Evolutionary conservation across 2,888 invertebrate genomes (phyloP).

Genomic region (Cataglyphis albicans): DNA sequence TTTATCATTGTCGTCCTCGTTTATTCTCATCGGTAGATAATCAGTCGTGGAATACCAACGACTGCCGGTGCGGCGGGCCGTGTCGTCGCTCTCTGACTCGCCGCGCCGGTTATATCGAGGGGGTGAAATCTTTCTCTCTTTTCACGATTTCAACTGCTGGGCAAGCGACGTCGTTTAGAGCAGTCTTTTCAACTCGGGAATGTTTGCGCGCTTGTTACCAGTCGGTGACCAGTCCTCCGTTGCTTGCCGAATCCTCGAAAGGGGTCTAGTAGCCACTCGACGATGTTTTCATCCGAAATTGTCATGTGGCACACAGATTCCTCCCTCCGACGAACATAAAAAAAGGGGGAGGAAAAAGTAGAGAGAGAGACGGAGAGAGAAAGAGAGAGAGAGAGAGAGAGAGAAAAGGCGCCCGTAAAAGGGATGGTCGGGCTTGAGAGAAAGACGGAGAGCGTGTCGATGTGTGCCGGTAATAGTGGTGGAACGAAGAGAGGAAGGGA

Average conservation of each 20-base stretch:
- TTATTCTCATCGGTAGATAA: constrained; percentile 54
- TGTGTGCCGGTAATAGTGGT: constrained; percentile 40
- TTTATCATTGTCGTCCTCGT: constrained; percentile 49
- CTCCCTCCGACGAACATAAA: constrained; percentile 32
- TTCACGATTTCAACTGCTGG: constrained; percentile 27
- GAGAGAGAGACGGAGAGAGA: neutral
- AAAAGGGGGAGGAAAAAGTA: neutral
- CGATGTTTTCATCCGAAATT: constrained; percentile 73
- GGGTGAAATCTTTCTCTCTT: neutral
- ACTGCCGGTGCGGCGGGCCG: neutral
- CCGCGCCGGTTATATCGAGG: constrained; percentile 15
- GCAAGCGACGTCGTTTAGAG: constrained; percentile 43
- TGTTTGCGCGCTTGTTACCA: constrained; percentile 55
- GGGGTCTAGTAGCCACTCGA: constrained; percentile 65
- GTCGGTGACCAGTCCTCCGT: constrained; percentile 22
- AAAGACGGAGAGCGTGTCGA: constrained; percentile 59
- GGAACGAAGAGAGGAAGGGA: constrained; percentile 58
- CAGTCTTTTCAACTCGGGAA: constrained; percentile 42
- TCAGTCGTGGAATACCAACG: constrained; percentile 38
- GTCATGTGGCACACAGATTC: constrained; percentile 67
- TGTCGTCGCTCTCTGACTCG: constrained; percentile 27
- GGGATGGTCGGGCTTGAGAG: constrained; percentile 50
- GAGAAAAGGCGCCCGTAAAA: constrained; percentile 15
- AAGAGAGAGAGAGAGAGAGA: neutral
- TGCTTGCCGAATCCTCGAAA: constrained; percentile 45